These are phyloP conservation scores for Boloria euphrosyne DNA, from an alignment of 2,888 invertebrate genomes.

Conservation along the genomic window DNA sequence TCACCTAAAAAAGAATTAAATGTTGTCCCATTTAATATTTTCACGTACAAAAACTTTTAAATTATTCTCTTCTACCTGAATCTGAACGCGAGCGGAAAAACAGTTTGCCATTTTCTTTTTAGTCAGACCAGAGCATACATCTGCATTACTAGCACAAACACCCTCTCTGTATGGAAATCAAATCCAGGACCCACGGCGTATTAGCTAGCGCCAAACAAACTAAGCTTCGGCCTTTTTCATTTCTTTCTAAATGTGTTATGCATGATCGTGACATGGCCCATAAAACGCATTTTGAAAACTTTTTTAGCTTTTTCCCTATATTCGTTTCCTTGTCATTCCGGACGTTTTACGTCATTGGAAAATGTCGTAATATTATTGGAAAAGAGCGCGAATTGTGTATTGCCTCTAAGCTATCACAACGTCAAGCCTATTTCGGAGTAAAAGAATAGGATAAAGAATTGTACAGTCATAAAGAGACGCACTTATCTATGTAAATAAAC, in stretches of 20 bases:
- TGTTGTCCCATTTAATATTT: no score
- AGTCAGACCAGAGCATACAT: constrained; percentile 15
- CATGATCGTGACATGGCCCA: neutral
- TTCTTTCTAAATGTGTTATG: constrained; percentile 6
- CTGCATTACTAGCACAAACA: constrained; percentile 12
- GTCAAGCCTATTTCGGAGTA: constrained; percentile 45
- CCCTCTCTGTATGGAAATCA: constrained; percentile 11
- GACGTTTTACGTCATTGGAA: neutral
- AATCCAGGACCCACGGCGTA: constrained; percentile 10
- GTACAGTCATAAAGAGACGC: constrained; percentile 43
- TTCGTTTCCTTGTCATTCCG: no score
- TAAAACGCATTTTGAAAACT: neutral
- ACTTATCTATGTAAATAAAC: no score
- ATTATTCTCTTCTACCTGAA: no score
- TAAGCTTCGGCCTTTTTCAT: constrained; percentile 1
- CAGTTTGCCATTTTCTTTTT: constrained; percentile 12
- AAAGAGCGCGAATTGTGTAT: constrained; percentile 26
- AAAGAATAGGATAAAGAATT: constrained; percentile 46
- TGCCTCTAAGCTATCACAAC: constrained; percentile 43
- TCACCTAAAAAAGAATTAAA: no score
- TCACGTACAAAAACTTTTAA: no score
- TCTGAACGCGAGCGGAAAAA: neutral
- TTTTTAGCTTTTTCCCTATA: no score
- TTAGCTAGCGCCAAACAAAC: constrained; percentile 7
- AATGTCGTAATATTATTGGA: constrained; percentile 2